Percentiles rank a stretch among this genome's conserved stretches.
phyloP scores from a whole-genome alignment of 2,888 invertebrate genomes.

The Disparrhopalites patrizii region DNA sequence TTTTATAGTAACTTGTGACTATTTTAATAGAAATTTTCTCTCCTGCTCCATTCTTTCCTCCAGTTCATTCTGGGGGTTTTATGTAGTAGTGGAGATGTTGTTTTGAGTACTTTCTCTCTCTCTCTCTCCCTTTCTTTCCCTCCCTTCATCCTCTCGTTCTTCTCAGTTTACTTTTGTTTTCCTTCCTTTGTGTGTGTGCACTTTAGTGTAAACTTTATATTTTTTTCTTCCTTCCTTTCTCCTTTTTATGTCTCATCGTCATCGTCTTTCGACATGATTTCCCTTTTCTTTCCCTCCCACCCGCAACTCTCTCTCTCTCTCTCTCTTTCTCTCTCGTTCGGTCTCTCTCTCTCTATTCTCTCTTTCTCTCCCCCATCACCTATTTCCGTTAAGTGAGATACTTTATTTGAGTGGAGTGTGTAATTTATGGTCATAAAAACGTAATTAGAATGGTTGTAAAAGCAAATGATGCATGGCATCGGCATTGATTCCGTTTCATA shows the following conservation, averaged over 20 bases:
- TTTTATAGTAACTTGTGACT: neutral
- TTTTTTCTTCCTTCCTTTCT: neutral
- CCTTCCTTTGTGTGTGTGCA: too few relatives aligned
- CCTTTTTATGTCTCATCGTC: neutral
- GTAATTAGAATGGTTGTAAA: neutral
- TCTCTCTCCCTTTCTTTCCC: neutral
- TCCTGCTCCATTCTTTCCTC: neutral
- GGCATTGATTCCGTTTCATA: neutral
- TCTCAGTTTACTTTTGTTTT: neutral
- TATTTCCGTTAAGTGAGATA: neutral
- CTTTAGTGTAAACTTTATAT: too few relatives aligned
- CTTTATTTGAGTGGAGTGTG: neutral
- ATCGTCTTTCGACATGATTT: neutral
- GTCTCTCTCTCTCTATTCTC: too few relatives aligned
- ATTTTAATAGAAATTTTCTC: neutral
- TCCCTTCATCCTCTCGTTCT: neutral
- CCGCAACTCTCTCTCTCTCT: too few relatives aligned
- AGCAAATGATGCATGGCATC: neutral
- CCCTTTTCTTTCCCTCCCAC: neutral
- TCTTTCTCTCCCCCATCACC: too few relatives aligned
- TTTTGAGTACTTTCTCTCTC: neutral
- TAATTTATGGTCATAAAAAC: neutral
- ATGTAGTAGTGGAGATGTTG: neutral
- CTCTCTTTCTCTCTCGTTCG: too few relatives aligned
- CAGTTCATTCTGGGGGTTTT: neutral